Evolutionary conservation across 1,140 invertebrate genomes (phyloP).

Genomic region (Drosophila micromelanica): DNA sequence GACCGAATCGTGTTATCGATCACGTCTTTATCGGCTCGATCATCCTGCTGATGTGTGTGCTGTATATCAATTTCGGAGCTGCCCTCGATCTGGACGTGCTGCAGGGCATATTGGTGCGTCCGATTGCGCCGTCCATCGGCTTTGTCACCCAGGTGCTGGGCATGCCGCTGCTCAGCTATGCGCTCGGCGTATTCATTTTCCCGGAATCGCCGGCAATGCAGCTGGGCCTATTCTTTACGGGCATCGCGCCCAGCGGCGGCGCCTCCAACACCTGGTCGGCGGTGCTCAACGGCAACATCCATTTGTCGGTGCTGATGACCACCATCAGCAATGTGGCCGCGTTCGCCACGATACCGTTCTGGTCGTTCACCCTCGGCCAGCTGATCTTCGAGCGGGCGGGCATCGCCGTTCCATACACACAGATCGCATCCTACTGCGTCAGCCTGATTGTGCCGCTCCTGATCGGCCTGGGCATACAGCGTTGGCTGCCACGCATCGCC

Average conservation of each 20-base stretch:
- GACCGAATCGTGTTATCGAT: constrained; percentile 89
- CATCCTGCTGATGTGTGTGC: constrained; percentile 91
- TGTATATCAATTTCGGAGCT: constrained; percentile 97
- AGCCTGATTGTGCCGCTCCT: constrained; percentile 93
- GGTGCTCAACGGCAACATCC: constrained; percentile 93
- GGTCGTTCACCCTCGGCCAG: constrained; percentile 96
- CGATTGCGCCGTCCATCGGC: constrained; percentile 92
- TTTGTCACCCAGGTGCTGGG: constrained; percentile 93
- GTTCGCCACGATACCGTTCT: constrained; percentile 97
- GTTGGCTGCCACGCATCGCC: constrained; percentile 88
- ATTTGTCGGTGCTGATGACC: constrained; percentile 97
- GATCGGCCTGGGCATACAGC: constrained; percentile 92
- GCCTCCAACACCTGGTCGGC: constrained; percentile 98
- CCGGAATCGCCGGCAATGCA: constrained; percentile 89
- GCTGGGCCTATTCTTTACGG: constrained; percentile 96
- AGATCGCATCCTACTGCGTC: constrained; percentile 90
- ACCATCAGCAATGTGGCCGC: constrained; percentile 93
- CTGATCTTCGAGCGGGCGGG: constrained; percentile 90
- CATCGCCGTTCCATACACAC: constrained; percentile 91
- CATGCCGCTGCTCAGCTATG: constrained; percentile 95
- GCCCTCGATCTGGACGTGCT: constrained; percentile 92
- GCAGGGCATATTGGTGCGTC: constrained; percentile 88
- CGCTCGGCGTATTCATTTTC: constrained; percentile 90
- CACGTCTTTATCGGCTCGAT: constrained; percentile 91
- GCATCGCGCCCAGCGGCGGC: constrained; percentile 95